Base-by-base conservation (phyloP, 1,140 invertebrate genomes). In the Ptiloglossa arizonensis region DNA sequence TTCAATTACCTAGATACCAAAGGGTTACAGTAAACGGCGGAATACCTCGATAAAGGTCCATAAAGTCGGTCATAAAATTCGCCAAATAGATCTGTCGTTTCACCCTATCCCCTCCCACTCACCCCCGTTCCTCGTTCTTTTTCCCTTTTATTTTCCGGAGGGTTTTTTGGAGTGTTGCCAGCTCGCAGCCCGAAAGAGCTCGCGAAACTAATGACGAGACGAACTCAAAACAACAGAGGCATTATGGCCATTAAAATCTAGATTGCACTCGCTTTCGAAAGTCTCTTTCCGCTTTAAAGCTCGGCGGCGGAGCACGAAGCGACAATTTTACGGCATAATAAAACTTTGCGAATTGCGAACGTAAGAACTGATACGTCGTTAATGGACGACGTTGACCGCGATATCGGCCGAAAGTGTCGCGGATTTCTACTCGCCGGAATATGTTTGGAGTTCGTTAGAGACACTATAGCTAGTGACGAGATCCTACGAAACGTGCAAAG, bases 241-340 rank as follows among this genome's bases (percentile, higher is more conserved):
- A 82, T 83, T 78, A 72, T 56, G 54, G 74, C 81, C 80, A 83
- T 83, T 83, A 82, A 83, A 60, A 76, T 63, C 63, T 46, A 44
- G 77, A 80, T 80, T 60, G 64, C 46, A 52, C 35, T 57, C 60
- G 48, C 46, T 50, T 75, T 44, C 24, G 32, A 50, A 60, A 70
- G 50, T 70, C 66, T 48, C 46, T 52, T 57, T 60, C 44, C 35
- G 59, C 71, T 77, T 81, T 80, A 50, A 80, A 80, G 46, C 80
- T 46, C 29, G 63, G 60, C 46, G 66, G 60, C 46, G 66, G 35
- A 22, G 44, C 70, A 57, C 62, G 44, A 75, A 29, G 56, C 41
- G 71, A 73, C 59, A 52, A 80, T 82, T 82, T 82, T 63, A 82
- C 52, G 66, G 62, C 35, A 48, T 52, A 56, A 60, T 81, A 80